Base-by-base conservation (phyloP, 2,113 vertebrate species). In the Nestor notabilis region DNA sequence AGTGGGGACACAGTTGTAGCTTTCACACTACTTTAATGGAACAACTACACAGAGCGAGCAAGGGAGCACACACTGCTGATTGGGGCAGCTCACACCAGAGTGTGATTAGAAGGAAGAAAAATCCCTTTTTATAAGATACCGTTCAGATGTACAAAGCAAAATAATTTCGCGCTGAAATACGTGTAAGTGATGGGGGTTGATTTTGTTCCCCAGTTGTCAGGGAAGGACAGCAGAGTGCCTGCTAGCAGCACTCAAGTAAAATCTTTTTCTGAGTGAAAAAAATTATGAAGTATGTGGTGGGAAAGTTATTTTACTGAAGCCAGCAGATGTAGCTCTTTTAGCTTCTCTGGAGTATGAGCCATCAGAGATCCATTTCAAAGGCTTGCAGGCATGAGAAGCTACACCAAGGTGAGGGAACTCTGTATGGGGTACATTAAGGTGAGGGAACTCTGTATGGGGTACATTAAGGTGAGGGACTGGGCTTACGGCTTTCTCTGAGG, bases 1-100 rank as follows among this genome's bases (percentile, higher is more conserved):
- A 95, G 74, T 93, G 96, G 93, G 82, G 93, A 89, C 90, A 83
- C 74, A 92, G 89, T 20, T 90, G 93, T 56, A 91, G 93, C 77
- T 95, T 94, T 89, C 89, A 83, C 84, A 91, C 61, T 72, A 56
- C 83, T 89, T 85, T 83, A 96, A 94, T 71, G 81, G 80, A 96
- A 91, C 77, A 89, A 71, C 85, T 89, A 77, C 64, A 86, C 43
- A 78, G 60, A 72, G 69, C 61, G 37, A 52, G 44, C 0, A 5
- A 47, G 49, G 41, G 72, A 72, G 55, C 52, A 77, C 76, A 95
- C 37, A 28, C 3, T 83, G 87, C 78, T 87, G 91, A 84, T 2
- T 50, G 83, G 92, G 70, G 89, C 80, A 95, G 91, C 75, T 93
- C 58, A 63, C 5, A 7, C 65, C 2, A 5, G 63, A 93, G 53